Conservation (phyloP, 2,888 invertebrate genomes). For the Zaprionus lineosus region DNA sequence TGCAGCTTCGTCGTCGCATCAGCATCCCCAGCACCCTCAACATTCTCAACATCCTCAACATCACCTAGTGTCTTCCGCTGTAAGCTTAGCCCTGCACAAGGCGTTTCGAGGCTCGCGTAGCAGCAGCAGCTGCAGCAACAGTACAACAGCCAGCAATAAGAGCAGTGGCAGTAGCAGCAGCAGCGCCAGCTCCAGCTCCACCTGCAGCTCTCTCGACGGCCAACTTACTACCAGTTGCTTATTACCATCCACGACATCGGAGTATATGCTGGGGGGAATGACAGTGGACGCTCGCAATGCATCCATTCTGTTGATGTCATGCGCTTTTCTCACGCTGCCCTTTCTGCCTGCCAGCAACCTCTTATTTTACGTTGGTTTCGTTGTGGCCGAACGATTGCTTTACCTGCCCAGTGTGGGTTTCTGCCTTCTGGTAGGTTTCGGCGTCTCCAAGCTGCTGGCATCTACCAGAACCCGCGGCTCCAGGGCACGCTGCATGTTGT, state of each 20-base stretch:
- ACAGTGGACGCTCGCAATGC: conserved; percentile 58
- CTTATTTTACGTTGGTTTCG: conserved; percentile 99
- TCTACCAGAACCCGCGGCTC: conserved; percentile 77
- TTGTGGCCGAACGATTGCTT: conserved; percentile 97
- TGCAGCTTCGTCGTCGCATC: conserved; percentile 82
- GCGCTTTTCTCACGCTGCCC: conserved; percentile 92
- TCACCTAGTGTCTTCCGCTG: conserved; percentile 74
- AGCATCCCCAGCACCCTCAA: conserved; percentile 83
- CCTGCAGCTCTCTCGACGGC: conserved; percentile 70
- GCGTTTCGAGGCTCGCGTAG: conserved; percentile 80
- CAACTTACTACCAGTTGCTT: conserved; percentile 12
- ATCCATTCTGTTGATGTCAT: conserved; percentile 84
- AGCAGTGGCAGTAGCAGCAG: conserved; percentile 81
- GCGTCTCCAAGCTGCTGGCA: conserved; percentile 84
- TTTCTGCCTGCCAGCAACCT: conserved; percentile 98
- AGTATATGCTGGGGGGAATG: conserved; percentile 50
- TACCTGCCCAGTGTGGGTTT: conserved; percentile 98
- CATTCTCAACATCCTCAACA: conserved; percentile 36
- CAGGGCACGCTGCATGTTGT: conserved; percentile 70
- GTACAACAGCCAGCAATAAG: conserved; percentile 83
- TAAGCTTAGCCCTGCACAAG: conserved; percentile 65
- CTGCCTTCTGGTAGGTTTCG: conserved; percentile 93
- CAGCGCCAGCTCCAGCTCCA: conserved; percentile 43
- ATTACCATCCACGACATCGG: conserved; percentile 14
- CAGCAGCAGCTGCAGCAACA: conserved; percentile 82